Percentiles rank a stretch among this genome's conserved stretches.
These are phyloP conservation scores for Bolborhynchus lineola DNA, from an alignment of 2,113 vertebrate species.

Conservation along the genomic window DNA sequence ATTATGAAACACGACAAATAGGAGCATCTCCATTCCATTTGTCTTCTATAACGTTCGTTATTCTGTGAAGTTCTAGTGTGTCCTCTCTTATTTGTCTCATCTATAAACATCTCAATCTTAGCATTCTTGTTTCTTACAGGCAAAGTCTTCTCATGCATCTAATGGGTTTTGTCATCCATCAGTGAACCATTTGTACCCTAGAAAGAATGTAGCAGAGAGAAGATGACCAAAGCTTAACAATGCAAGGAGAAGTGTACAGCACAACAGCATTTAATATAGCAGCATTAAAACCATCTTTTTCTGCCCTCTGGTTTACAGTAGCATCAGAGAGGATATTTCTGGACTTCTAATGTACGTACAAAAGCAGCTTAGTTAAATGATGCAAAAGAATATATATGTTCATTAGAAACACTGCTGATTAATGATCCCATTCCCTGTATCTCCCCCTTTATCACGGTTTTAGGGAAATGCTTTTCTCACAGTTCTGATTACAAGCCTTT, in stretches of 20 bases:
- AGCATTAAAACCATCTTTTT: background rate
- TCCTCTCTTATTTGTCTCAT: slow-evolving; percentile 30
- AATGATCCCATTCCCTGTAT: background rate
- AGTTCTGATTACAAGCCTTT: background rate
- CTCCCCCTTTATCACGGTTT: background rate
- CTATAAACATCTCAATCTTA: slow-evolving; percentile 34
- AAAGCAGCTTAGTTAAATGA: background rate
- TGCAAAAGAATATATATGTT: background rate
- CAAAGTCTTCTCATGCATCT: background rate
- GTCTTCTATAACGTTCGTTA: background rate
- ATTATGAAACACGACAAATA: background rate
- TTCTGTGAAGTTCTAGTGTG: background rate
- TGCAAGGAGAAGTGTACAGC: background rate
- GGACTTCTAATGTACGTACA: background rate
- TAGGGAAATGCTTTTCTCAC: background rate
- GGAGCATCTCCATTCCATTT: background rate
- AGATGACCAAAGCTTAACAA: background rate
- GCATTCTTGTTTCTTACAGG: background rate
- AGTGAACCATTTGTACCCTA: background rate
- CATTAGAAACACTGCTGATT: background rate
- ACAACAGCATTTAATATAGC: background rate
- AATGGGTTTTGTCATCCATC: background rate
- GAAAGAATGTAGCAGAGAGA: background rate
- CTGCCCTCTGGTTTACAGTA: background rate
- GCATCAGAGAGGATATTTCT: background rate